Evolutionary conservation across 92 coral and sea anemone species (phyloP).

Genomic region (Parazoanthus swiftii): DNA sequence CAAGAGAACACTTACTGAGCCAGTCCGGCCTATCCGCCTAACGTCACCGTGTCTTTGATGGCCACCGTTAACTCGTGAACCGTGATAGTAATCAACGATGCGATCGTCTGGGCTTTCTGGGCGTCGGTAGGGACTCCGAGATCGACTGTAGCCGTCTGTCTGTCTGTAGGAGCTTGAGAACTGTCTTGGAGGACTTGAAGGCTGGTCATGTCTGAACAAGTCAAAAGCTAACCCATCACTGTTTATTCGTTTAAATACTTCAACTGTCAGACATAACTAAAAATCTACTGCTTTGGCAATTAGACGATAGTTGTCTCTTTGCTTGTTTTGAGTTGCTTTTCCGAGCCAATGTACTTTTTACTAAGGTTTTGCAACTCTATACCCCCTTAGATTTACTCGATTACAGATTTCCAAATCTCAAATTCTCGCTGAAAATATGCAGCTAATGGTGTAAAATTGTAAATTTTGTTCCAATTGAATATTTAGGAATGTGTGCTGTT

Average conservation of each 20-base stretch:
- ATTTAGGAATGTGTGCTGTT: neutral
- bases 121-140: neutral
- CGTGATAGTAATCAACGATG: slow-evolving; percentile 9
- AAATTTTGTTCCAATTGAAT: too few relatives aligned
- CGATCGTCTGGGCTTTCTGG: neutral
- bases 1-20: neutral
- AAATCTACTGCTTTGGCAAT: neutral
- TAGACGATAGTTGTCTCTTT: too few relatives aligned
- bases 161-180: neutral
- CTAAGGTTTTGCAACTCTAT: neutral
- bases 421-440: neutral
- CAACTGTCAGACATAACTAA: neutral
- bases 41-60: slow-evolving; percentile 1
- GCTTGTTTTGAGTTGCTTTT: neutral
- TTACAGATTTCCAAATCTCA: too few relatives aligned
- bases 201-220: neutral
- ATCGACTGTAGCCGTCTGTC: slow-evolving; percentile 6
- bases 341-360: too few relatives aligned
- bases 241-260: neutral
- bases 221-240: neutral
- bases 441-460: neutral
- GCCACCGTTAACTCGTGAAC: neutral
- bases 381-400: neutral
- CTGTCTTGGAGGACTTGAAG: slow-evolving; percentile 9
- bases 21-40: slow-evolving; percentile 12